Percentiles rank a stretch among this genome's conserved stretches.
Evolutionary conservation across 2,888 invertebrate genomes (phyloP).

Genomic region (Micropterix aruncella): DNA sequence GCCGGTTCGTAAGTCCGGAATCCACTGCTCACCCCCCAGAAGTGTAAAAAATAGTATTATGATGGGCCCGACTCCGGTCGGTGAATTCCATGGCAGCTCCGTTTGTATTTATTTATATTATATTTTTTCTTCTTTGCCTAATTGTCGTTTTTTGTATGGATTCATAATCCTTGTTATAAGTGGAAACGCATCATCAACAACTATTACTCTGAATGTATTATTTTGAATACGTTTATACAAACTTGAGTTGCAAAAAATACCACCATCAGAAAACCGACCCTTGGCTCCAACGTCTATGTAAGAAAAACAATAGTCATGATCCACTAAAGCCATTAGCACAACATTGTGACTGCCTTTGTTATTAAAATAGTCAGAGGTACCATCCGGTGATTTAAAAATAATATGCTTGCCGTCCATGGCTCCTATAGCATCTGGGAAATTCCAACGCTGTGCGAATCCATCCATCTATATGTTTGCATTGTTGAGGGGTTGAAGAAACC

Average conservation of each 20-base stretch:
- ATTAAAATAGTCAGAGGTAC: no score
- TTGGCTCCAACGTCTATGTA: constrained; percentile 2
- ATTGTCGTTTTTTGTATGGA: neutral
- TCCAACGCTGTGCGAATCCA: neutral
- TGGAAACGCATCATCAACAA: neutral
- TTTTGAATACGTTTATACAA: neutral
- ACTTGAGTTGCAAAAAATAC: constrained; percentile 2
- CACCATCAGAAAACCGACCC: constrained; percentile 2
- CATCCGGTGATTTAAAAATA: no score
- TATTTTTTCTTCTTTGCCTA: neutral
- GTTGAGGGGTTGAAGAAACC: constrained; percentile 1
- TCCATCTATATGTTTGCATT: neutral
- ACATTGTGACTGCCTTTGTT: constrained; percentile 1
- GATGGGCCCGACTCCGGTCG: no score
- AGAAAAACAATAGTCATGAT: constrained; percentile 3
- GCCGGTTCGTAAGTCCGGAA: no score
- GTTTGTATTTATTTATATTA: no score
- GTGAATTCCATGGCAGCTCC: no score
- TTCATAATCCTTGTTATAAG: neutral
- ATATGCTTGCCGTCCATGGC: neutral
- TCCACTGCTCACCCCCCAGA: no score
- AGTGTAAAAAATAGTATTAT: no score
- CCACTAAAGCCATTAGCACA: constrained; percentile 1
- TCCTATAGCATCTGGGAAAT: neutral
- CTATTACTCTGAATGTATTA: constrained; percentile 1